phyloP scores from a whole-genome alignment of 2,113 vertebrate genomes.

The Oplegnathus fasciatus region DNA sequence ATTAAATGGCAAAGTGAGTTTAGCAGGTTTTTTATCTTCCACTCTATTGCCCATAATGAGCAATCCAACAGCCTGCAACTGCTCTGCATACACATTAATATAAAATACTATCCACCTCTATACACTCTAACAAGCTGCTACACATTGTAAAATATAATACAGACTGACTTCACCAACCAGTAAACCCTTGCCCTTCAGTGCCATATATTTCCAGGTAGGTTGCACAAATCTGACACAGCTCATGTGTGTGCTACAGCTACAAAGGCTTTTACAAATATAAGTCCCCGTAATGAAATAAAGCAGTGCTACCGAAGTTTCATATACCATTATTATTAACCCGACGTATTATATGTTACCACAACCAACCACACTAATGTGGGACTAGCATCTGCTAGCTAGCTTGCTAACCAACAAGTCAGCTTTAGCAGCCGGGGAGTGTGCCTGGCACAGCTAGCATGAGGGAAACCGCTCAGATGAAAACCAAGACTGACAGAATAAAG shows the following conservation, averaged over 20 bases:
- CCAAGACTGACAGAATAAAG: not conserved
- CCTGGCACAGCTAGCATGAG: slow-evolving; percentile 40
- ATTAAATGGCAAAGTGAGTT: not conserved
- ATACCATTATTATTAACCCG: not conserved
- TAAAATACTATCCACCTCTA: not conserved
- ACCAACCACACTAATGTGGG: slow-evolving; percentile 9
- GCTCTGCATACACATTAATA: not conserved
- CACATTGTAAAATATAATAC: not conserved
- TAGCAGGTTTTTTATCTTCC: not conserved
- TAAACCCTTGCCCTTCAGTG: not conserved
- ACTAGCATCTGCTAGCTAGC: slow-evolving; percentile 66
- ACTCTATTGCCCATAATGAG: not conserved
- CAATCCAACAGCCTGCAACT: not conserved
- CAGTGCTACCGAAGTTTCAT: not conserved
- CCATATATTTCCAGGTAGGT: not conserved
- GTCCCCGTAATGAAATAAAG: not conserved
- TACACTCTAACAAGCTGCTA: not conserved
- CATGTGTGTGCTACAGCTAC: not conserved
- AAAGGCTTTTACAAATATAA: not conserved
- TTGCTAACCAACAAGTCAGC: slow-evolving; percentile 58
- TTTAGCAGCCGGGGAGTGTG: slow-evolving; percentile 46
- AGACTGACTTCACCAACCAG: not conserved
- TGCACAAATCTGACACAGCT: not conserved
- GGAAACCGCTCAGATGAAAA: slow-evolving; percentile 33
- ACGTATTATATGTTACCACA: not conserved